Conservation (phyloP, 2,888 invertebrate species). For the Drosophila formosana region DNA sequence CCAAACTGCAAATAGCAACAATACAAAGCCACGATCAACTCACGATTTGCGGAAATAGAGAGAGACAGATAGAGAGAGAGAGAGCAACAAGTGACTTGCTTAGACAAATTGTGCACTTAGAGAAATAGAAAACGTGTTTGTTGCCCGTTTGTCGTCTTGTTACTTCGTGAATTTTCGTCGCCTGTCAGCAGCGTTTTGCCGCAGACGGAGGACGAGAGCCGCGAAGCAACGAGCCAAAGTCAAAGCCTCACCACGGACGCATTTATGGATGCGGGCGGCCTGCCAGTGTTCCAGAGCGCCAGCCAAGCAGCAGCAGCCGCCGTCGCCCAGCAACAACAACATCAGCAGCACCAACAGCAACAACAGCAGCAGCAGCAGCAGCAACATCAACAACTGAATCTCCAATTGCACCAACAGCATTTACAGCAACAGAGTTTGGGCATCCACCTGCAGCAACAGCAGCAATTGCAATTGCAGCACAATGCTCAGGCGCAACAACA, state of each 20-base stretch:
- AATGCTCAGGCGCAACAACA: slow-evolving; percentile 84
- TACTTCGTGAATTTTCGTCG: slow-evolving; percentile 75
- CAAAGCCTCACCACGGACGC: slow-evolving; percentile 79
- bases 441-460: slow-evolving; percentile 78
- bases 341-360: slow-evolving; percentile 86
- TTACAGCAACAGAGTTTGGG: slow-evolving; percentile 74
- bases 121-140: slow-evolving; percentile 31
- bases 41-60: background rate
- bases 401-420: slow-evolving; percentile 82
- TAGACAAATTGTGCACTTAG: slow-evolving; percentile 30
- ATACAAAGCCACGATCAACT: slow-evolving; percentile 4
- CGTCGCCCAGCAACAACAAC: slow-evolving; percentile 84
- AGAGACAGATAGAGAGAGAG: background rate
- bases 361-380: slow-evolving; percentile 81
- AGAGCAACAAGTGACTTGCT: slow-evolving; percentile 22
- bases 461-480: slow-evolving; percentile 75
- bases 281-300: slow-evolving; percentile 86
- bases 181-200: slow-evolving; percentile 74
- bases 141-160: slow-evolving; percentile 67
- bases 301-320: slow-evolving; percentile 84
- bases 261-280: slow-evolving; percentile 86
- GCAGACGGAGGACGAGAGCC: slow-evolving; percentile 76
- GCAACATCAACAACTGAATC: slow-evolving; percentile 75
- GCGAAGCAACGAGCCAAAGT: slow-evolving; percentile 75
- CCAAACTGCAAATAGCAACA: background rate